Percentiles rank a stretch among this genome's conserved stretches.
These are phyloP conservation scores for Chaunax sp. DNA, from an alignment of 2,797 vertebrate genomes.

Conservation along the genomic window DNA sequence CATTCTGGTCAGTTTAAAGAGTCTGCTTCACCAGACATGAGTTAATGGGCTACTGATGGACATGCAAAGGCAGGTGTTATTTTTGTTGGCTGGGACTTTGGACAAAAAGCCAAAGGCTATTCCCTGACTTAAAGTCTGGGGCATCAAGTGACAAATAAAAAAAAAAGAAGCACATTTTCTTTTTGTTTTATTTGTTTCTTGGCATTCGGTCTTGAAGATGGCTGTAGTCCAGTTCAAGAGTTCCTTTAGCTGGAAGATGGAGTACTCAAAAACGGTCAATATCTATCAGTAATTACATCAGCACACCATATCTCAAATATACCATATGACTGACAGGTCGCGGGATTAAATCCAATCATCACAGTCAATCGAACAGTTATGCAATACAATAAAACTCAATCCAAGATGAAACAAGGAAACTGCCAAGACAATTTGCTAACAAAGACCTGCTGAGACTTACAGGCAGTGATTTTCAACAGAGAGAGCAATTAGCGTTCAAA, in stretches of 20 bases:
- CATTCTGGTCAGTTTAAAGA: conserved; percentile 71
- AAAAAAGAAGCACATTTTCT: background rate
- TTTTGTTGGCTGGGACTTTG: conserved; percentile 56
- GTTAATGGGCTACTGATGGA: conserved; percentile 78
- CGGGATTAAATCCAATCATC: conserved; percentile 47
- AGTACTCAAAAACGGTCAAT: no score
- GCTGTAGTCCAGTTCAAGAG: background rate
- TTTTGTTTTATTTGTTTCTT: background rate
- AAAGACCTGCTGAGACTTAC: conserved; percentile 75
- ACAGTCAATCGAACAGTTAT: conserved; percentile 62
- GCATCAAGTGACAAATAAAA: background rate
- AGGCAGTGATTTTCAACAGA: conserved; percentile 80
- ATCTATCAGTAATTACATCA: background rate
- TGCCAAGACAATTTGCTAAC: conserved; percentile 76
- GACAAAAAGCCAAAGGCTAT: conserved; percentile 51
- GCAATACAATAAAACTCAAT: conserved; percentile 64
- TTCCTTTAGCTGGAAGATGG: background rate
- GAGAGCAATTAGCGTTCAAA: conserved; percentile 80
- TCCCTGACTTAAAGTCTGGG: conserved; percentile 34
- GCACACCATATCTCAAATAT: background rate
- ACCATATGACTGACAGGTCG: conserved; percentile 14
- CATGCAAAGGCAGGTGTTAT: conserved; percentile 75
- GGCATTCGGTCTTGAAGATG: background rate
- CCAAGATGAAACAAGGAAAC: conserved; percentile 73
- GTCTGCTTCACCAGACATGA: conserved; percentile 67